Evolutionary conservation across 2,888 invertebrate genomes (phyloP).

Genomic region (Conomelus anceps): DNA sequence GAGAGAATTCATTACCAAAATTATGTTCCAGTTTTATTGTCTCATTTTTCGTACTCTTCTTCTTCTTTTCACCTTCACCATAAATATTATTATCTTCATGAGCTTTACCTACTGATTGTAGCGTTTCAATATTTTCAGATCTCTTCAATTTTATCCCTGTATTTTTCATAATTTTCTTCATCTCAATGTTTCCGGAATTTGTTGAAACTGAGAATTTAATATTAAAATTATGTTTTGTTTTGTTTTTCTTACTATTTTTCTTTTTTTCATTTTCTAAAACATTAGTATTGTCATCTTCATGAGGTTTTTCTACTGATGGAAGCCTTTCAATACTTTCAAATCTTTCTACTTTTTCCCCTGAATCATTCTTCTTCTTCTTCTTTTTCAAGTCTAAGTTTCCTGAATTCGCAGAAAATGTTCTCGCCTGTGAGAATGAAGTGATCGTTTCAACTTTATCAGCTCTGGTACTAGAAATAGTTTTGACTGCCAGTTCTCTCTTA

Average conservation of each 20-base stretch:
- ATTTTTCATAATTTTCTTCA: no score
- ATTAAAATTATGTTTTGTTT: neutral
- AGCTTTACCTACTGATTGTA: no score
- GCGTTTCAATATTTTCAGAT: no score
- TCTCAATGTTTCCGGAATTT: no score
- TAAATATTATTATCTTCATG: no score
- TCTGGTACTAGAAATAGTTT: conserved; percentile 16
- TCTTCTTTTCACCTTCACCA: no score
- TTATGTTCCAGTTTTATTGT: no score
- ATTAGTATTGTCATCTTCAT: neutral
- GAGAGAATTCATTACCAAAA: no score
- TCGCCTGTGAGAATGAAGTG: neutral
- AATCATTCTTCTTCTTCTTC: conserved; percentile 18
- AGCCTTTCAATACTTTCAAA: neutral
- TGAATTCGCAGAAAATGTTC: neutral
- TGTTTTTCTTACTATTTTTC: no score
- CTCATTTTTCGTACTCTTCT: no score
- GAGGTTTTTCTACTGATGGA: neutral
- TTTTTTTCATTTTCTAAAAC: neutral
- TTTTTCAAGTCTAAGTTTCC: conserved; percentile 8
- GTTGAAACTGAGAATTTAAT: neutral
- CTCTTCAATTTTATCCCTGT: no score
- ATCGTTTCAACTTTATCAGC: conserved; percentile 5
- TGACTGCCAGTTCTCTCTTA: conserved; percentile 15
- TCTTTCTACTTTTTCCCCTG: conserved; percentile 21